Evolutionary conservation across 1,140 invertebrate species (phyloP), one percentile per base, ranked within the genome.

Genomic region (Nilaparvata lugens): DNA sequence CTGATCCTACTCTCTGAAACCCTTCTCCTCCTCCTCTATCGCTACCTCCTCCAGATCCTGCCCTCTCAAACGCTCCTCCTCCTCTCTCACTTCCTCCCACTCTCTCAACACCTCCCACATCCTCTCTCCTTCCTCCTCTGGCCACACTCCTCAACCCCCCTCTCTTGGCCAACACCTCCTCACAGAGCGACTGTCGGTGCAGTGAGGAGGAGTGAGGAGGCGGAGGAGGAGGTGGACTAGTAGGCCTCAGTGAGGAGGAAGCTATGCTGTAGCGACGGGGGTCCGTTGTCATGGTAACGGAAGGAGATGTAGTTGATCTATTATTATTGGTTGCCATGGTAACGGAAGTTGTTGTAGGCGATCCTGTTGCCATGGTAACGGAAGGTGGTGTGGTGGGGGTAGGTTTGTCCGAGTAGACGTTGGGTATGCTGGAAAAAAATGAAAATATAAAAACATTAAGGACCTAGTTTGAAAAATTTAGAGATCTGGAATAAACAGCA

Each of bases 191-290:
- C 25, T 54, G 53, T 56, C 60, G 35, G 51, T 62, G 31, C 9
- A 11, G 9, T 4, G 31, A 6, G 31, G 31, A 58, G 61, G 54
- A 18, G 40, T 58, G 57, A 3, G 64, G 66, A 16, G 67, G 67
- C 14, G 67, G 65, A 16, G 68, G 68, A 38, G 67, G 68, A 55
- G 67, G 64, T 3, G 68, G 66, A 13, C 65, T 65, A 13, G 59
- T 61, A 21, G 63, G 60, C 19, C 62, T 56, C 4, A 48, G 56
- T 38, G 57, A 40, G 16, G 40, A 52, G 19, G 51, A 52, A 2
- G 67, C 56, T n/a, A 60, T 59, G 43, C 66, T 67, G 2, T 62
- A 56, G 16, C 66, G 45, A 25, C 66, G 60, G 0, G 60, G 51
- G 48, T 68, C 64, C 58, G 16, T 18, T 25, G 31, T 31, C 18